Evolutionary conservation across 2,888 invertebrate species (phyloP), one percentile per base, ranked within the genome.

Genomic region (Falcaria lacertinaria): DNA sequence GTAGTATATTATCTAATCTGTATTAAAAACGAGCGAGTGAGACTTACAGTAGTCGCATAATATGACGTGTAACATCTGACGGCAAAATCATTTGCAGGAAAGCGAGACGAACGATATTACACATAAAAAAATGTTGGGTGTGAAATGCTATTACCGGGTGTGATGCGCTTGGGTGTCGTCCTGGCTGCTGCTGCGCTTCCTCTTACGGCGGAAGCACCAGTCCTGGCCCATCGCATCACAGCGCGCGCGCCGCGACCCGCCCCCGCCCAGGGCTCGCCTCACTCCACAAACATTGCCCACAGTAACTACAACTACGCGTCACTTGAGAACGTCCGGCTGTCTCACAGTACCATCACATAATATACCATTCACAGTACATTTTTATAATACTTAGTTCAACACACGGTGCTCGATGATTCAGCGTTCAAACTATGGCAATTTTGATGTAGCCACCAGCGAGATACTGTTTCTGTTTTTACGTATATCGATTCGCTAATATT

Each of bases 161-260:
- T 83, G 91, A 91, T 89, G 91, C 91, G 69, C 88, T 85, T 90
- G 74, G 90, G 70, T 82, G 90, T 87, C 91, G 80, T 83, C 92
- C 90, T 86, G 92, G 90, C 89, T 87, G 81, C 91, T 92, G 75
- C 91, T 91, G 69, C 92, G 90, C 86, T 93, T 94, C 80, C 93
- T 89, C 75, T 93, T 93, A 80, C 93, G 91, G 64, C 92, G 90
- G 80, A 93, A 92, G 89, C 93, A 93, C 93, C 93, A 93, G 84
- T 93, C 93, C 84, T 93, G 93, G 76, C 93, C 93, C 93, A 93
- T 93, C 77, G 82, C 89, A 83, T 87, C 88, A 85, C 88, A 88
- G 78, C 88, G 84, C 79, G 83, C 82, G 77, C 85, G 82, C 83
- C 88, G 83, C 77, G 88, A 88, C 69, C 88, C 83, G 69, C 88